Percentiles rank a stretch among this genome's conserved stretches.
phyloP scores from a whole-genome alignment of 2,113 vertebrate genomes.

The Micronycteris hirsuta region DNA sequence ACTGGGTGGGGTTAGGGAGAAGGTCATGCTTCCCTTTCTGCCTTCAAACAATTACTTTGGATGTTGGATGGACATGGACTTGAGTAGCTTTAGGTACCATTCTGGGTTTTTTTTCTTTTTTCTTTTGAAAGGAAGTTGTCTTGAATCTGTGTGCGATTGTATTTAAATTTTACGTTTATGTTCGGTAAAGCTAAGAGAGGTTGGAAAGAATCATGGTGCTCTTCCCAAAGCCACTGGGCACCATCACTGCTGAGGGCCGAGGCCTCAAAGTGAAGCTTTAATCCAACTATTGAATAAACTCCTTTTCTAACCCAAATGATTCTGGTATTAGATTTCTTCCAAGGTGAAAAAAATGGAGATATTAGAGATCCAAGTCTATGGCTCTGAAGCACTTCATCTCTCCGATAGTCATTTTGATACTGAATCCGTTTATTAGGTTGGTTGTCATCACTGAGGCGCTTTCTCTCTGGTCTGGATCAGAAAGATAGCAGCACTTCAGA shows the following conservation, averaged over 20 bases:
- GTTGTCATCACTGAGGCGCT: neutral
- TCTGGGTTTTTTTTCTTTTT: neutral
- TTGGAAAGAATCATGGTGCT: neutral
- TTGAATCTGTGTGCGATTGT: neutral
- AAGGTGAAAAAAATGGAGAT: neutral
- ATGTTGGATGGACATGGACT: neutral
- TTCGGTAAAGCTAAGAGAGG: neutral
- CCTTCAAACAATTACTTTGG: slow-evolving; percentile 34
- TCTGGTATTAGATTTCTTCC: neutral
- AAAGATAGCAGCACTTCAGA: neutral
- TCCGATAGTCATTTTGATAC: neutral
- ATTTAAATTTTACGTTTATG: neutral
- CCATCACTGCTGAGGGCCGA: neutral
- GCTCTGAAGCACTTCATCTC: neutral
- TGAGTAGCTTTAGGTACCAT: neutral
- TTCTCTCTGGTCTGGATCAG: neutral
- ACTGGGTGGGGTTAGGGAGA: neutral
- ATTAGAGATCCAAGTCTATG: neutral
- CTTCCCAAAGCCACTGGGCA: neutral
- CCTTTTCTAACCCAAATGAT: neutral
- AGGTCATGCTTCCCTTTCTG: neutral
- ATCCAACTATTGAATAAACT: neutral
- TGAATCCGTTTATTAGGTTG: neutral
- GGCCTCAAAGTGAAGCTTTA: neutral
- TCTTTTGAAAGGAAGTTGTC: neutral